Conservation (phyloP, 2,888 invertebrate species). For the Gisinianus flammeolus region DNA sequence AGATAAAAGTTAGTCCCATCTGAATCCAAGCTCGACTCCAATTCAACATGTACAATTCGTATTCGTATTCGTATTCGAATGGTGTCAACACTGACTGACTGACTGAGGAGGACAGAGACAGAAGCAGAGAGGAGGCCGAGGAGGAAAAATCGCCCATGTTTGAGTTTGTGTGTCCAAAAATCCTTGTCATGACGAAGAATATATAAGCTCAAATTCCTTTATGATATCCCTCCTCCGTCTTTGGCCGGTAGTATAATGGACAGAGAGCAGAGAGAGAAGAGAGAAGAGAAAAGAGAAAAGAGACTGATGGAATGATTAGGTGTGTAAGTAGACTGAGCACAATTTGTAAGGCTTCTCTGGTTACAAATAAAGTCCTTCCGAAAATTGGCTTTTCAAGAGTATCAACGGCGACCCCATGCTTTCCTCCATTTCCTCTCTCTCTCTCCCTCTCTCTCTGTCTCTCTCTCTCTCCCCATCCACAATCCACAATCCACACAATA, state of each 20-base stretch:
- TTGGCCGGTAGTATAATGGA: background rate
- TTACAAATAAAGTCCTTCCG: constrained; percentile 16
- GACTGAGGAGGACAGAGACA: background rate
- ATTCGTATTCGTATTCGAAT: no score
- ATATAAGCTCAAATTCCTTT: background rate
- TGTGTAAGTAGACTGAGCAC: constrained; percentile 3
- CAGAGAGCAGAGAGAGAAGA: background rate
- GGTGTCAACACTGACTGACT: constrained; percentile 9
- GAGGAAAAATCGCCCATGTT: background rate
- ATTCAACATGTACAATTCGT: no score
- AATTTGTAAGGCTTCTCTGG: constrained; percentile 5
- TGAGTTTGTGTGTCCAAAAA: background rate
- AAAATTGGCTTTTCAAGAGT: constrained; percentile 9
- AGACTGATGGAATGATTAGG: constrained; percentile 12
- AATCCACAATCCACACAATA: background rate
- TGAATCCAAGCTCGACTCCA: background rate
- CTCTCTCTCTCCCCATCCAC: background rate
- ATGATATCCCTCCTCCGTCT: background rate
- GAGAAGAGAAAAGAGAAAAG: background rate
- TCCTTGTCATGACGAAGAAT: background rate
- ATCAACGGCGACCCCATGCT: background rate
- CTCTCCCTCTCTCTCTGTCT: background rate
- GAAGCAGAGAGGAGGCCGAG: background rate
- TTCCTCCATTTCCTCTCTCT: background rate
- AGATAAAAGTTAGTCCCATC: constrained; percentile 16